Base-by-base conservation (phyloP, 2,113 vertebrate species). In the Prionailurus bengalensis region DNA sequence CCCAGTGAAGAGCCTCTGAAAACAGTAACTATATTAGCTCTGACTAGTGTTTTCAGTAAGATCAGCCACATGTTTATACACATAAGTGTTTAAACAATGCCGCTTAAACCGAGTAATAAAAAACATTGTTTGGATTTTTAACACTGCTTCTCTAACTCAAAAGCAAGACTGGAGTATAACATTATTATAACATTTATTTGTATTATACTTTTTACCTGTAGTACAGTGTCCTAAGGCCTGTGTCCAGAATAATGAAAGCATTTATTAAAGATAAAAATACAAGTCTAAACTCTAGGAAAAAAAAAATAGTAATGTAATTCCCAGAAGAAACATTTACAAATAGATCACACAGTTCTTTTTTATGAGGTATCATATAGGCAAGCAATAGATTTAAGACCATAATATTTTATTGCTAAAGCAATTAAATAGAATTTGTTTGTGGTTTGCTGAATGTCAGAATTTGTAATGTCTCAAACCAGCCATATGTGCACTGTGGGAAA, bases 61-160 rank as follows among this genome's bases (percentile, higher is more conserved):
- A 91, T 76, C 81, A 95, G 31, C 51, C 31, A 80, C 45, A 58
- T 82, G 89, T 80, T 42, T 58, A 94, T 95, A 63, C 27, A 95
- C 42, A 87, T 91, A 94, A 95, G 27, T 12, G 29, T 95, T 97
- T 96, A 78, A 96, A 94, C 33, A 89, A 92, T 79, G 45, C 36
- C 93, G 87, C 70, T 97, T 92, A 89, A 91, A 89, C 81, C 82
- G 53, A 91, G 65, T 78, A 89, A 96, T 96, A 92, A 96, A 97
- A 98, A 88, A 21, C 23, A 86, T 78, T 42, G 0, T 92, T 98
- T 94, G 91, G 7, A 33, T 90, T 97, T 94, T 92, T 81, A 39
- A 39, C 63, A 96, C 85, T 97, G 87, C 25, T 3, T 13, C 29
- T 92, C n/a, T 92, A 58, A 14, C 79, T 97, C 48, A 96, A 95